phyloP scores from a whole-genome alignment of 2,797 vertebrate genomes.

The Hemibagrus guttatus region DNA sequence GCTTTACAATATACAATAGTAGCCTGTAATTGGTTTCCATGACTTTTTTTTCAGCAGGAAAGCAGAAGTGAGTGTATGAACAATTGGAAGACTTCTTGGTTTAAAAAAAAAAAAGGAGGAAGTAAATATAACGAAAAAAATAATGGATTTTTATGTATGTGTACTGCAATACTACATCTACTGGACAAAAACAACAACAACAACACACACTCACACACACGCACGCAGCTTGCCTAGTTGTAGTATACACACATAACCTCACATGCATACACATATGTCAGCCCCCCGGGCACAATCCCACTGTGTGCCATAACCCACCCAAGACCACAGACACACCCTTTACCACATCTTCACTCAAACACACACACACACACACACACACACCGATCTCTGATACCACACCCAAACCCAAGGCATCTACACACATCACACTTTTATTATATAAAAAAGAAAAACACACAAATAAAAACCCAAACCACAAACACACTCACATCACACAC shows the following conservation, averaged over 20 bases:
- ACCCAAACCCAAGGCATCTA: constrained; percentile 24
- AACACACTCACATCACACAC: constrained; percentile 31
- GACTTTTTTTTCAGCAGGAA: constrained; percentile 7
- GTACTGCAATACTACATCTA: neutral
- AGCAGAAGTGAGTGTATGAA: constrained; percentile 19
- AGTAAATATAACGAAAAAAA: constrained; percentile 17
- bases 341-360: constrained; percentile 46
- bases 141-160: neutral
- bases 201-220: constrained; percentile 16
- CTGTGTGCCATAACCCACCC: constrained; percentile 48
- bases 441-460: constrained; percentile 45
- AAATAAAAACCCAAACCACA: constrained; percentile 21
- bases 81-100: constrained; percentile 20
- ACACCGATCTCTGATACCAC: constrained; percentile 35
- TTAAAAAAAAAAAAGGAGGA: constrained; percentile 11
- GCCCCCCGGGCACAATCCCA: constrained; percentile 30
- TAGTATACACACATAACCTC: constrained; percentile 25
- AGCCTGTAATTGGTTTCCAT: neutral
- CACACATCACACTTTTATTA: constrained; percentile 42
- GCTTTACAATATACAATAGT: neutral
- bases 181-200: neutral
- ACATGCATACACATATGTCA: constrained; percentile 26
- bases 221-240: neutral
- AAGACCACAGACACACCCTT: constrained; percentile 55
- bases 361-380: constrained; percentile 30